Percentiles rank a stretch among this genome's conserved stretches.
phyloP scores from a whole-genome alignment of 2,113 vertebrate species.

The Peromyscus maniculatus region DNA sequence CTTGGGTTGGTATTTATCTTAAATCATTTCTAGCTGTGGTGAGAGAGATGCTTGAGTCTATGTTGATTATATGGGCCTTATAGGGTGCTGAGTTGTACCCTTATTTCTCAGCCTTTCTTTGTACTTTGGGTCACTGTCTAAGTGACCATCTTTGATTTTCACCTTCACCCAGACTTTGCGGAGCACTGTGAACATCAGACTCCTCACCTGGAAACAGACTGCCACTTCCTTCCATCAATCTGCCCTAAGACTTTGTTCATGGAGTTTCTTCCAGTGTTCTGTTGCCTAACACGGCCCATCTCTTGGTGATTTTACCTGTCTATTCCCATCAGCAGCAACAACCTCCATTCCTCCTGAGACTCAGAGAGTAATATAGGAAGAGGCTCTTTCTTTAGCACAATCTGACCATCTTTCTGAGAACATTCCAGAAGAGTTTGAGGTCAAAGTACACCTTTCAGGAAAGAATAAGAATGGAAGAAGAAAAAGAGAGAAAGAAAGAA shows the following conservation, averaged over 20 bases:
- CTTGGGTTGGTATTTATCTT: slow-evolving; percentile 50
- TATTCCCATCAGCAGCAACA: neutral
- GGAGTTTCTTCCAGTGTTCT: neutral
- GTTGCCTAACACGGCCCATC: neutral
- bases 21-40: slow-evolving; percentile 1
- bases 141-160: neutral
- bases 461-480: neutral
- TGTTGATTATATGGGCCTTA: neutral
- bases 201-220: neutral
- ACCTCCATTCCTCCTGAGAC: neutral
- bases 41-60: neutral
- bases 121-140: neutral
- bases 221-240: neutral
- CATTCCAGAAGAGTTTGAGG: neutral
- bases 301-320: slow-evolving; percentile 27
- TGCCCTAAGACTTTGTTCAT: neutral
- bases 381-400: neutral
- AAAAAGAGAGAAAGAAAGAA: neutral
- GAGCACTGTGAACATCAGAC: accelerated
- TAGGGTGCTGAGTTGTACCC: neutral
- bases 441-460: neutral
- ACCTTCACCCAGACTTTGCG: neutral
- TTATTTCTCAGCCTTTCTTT: neutral
- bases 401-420: neutral
- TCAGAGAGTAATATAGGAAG: neutral